Evolutionary conservation across 2,797 vertebrate species (phyloP).

Genomic region (Nyctalus aviator): DNA sequence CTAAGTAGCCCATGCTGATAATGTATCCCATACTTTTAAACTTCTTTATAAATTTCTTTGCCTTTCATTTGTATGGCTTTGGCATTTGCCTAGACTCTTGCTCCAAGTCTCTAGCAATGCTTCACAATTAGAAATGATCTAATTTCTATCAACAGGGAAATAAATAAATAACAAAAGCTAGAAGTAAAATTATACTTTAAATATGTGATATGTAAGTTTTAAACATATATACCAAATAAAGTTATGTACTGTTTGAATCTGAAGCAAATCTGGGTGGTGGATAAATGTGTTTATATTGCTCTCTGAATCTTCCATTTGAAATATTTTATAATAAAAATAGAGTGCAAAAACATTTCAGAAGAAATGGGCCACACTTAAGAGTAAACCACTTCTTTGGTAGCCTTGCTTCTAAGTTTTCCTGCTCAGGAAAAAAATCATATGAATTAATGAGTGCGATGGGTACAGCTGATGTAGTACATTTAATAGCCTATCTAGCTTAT

Average conservation of each 20-base stretch:
- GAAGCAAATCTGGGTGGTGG: neutral
- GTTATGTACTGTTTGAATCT: neutral
- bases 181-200: neutral
- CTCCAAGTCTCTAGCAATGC: neutral
- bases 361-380: neutral
- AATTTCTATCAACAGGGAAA: neutral
- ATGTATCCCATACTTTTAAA: neutral
- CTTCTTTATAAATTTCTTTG: neutral
- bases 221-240: neutral
- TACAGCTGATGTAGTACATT: neutral
- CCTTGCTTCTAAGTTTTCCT: neutral
- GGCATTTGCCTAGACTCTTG: neutral
- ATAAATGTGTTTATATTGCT: neutral
- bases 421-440: neutral
- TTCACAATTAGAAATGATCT: neutral
- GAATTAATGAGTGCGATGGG: neutral
- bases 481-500: neutral
- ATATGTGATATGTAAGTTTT: neutral
- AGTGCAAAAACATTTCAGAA: neutral
- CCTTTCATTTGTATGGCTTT: neutral
- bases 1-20: neutral
- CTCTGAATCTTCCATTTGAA: neutral
- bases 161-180: neutral
- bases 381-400: neutral
- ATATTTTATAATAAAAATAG: constrained; percentile 12